A percentile compares a stretch with the other conserved stretches of the same genome.
Conservation (phyloP, 2,888 invertebrate species). For the Aphidoletes aphidimyza region DNA sequence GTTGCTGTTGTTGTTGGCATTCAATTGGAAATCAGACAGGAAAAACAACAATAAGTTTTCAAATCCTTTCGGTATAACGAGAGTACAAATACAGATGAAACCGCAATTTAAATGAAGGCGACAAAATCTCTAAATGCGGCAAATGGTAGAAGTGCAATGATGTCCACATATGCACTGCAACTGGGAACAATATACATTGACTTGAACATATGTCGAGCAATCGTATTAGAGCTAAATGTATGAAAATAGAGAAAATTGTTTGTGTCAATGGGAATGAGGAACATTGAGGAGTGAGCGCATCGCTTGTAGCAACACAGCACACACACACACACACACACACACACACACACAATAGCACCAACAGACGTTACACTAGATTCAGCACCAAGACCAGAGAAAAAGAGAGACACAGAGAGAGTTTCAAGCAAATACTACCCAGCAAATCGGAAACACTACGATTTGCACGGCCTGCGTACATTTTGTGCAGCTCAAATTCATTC, state of each 20-base stretch:
- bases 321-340: too few species aligned
- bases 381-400: too few species aligned
- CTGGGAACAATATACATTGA: not conserved
- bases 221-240: slow-evolving; percentile 32
- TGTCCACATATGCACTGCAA: slow-evolving; percentile 26
- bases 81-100: slow-evolving; percentile 27
- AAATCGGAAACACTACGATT: not conserved
- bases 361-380: too few species aligned
- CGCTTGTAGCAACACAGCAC: not conserved
- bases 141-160: not conserved
- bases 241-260: slow-evolving; percentile 18
- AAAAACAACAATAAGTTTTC: slow-evolving; percentile 10
- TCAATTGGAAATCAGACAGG: not conserved
- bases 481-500: too few species aligned
- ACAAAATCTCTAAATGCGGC: slow-evolving; percentile 38
- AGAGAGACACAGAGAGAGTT: too few species aligned
- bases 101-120: slow-evolving; percentile 21
- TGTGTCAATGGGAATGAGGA: not conserved
- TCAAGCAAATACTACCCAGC: not conserved
- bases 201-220: slow-evolving; percentile 46
- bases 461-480: not conserved
- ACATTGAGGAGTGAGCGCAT: not conserved
- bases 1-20: not conserved
- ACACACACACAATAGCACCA: not conserved
- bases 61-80: not conserved